Conservation (phyloP, 2,888 invertebrate genomes). For the Plebejus melissa region DNA sequence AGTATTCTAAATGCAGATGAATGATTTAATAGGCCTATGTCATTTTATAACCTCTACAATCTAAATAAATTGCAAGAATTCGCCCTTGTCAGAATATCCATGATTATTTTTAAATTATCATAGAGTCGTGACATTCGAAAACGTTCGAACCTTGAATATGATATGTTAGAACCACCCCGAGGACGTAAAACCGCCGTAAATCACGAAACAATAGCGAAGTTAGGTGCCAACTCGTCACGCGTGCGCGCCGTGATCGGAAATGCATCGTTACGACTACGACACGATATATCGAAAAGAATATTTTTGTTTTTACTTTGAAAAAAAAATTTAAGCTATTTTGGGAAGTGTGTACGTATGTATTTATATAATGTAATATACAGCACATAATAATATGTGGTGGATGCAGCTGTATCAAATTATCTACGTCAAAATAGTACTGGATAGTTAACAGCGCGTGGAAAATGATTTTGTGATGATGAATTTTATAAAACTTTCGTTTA, state of each 20-base stretch:
- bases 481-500: too few species aligned
- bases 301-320: neutral
- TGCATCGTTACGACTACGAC: neutral
- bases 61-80: neutral
- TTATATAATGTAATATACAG: too few species aligned
- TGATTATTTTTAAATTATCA: conserved; percentile 6
- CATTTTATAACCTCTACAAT: neutral
- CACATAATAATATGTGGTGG: too few species aligned
- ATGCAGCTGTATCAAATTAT: too few species aligned
- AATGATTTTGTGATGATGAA: neutral
- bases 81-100: neutral
- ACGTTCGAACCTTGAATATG: neutral
- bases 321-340: too few species aligned
- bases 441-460: neutral
- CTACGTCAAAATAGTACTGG: too few species aligned
- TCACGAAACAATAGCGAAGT: conserved; percentile 13
- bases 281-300: neutral
- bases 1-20: too few species aligned
- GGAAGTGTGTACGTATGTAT: too few species aligned
- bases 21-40: neutral
- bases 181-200: conserved; percentile 16
- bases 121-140: conserved; percentile 4
- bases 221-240: conserved; percentile 16
- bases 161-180: conserved; percentile 16
- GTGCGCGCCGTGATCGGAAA: neutral